Conservation (phyloP, 2,888 invertebrate species). For the Amphipyra berbera region DNA sequence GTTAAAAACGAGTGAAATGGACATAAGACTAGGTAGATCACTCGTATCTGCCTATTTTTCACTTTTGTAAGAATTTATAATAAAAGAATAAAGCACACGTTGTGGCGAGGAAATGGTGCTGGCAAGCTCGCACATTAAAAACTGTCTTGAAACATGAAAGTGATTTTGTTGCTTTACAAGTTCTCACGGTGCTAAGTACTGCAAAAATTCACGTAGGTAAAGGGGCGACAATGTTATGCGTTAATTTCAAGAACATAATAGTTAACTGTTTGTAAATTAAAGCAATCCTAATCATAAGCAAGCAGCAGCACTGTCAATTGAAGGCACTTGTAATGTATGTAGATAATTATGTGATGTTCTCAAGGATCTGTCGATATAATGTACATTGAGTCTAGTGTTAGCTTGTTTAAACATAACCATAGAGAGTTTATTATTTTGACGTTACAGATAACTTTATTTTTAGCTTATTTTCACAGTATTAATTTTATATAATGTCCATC, state of each 20-base stretch:
- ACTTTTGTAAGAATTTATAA: conserved; percentile 56
- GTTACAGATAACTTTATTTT: conserved; percentile 45
- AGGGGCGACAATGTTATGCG: background rate
- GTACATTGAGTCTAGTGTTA: conserved; percentile 68
- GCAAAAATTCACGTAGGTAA: too few relatives aligned
- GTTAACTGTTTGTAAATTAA: conserved; percentile 27
- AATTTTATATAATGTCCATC: conserved; percentile 33
- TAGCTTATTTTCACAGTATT: conserved; percentile 49
- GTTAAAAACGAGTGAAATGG: too few relatives aligned
- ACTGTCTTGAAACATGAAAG: background rate
- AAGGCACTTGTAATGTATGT: conserved; percentile 53
- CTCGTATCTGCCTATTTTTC: conserved; percentile 39
- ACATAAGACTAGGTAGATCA: conserved; percentile 9
- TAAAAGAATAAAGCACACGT: conserved; percentile 9
- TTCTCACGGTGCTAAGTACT: too few relatives aligned
- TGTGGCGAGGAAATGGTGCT: background rate
- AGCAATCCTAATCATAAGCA: conserved; percentile 16
- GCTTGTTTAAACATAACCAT: conserved; percentile 60
- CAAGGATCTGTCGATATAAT: conserved; percentile 58
- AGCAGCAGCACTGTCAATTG: conserved; percentile 34
- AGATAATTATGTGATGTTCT: conserved; percentile 52
- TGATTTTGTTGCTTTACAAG: conserved; percentile 20
- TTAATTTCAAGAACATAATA: conserved; percentile 5
- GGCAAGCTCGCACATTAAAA: background rate
- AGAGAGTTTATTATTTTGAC: conserved; percentile 46